Percentiles rank a stretch among this genome's conserved stretches.
Evolutionary conservation across 1,140 invertebrate genomes (phyloP).

Genomic region (Andricus grossulariae): DNA sequence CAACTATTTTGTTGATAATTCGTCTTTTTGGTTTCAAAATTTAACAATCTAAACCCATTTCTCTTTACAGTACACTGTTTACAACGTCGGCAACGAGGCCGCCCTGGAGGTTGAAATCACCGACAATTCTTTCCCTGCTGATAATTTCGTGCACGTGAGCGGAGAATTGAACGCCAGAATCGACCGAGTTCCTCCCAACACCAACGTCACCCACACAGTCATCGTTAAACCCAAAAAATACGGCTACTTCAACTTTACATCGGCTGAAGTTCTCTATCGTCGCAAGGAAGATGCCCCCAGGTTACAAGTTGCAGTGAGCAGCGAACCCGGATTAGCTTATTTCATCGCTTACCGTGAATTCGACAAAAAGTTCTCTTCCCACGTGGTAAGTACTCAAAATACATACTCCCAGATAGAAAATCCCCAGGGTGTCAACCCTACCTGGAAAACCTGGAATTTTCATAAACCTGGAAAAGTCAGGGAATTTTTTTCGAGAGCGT

Average conservation of each 20-base stretch:
- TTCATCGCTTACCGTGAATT: conserved; percentile 97
- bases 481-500: no score
- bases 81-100: conserved; percentile 90
- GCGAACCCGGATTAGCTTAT: conserved; percentile 96
- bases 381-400: conserved; percentile 82
- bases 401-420: no score
- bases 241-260: conserved; percentile 98
- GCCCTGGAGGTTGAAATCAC: conserved; percentile 92
- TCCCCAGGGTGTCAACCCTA: no score
- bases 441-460: no score
- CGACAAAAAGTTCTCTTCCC: conserved; percentile 98
- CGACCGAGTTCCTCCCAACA: conserved; percentile 92
- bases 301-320: conserved; percentile 91
- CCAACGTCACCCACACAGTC: conserved; percentile 95
- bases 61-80: conserved; percentile 83
- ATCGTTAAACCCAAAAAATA: conserved; percentile 92
- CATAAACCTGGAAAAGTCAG: no score
- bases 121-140: conserved; percentile 92
- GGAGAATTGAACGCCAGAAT: conserved; percentile 90
- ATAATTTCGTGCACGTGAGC: conserved; percentile 91
- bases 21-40: conserved; percentile 29
- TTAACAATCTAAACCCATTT: conserved; percentile 21
- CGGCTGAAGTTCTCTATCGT: conserved; percentile 94
- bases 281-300: conserved; percentile 85
- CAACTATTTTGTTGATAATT: no score